phyloP scores from a whole-genome alignment of 2,797 vertebrate genomes.

The Pipistrellus nathusii region DNA sequence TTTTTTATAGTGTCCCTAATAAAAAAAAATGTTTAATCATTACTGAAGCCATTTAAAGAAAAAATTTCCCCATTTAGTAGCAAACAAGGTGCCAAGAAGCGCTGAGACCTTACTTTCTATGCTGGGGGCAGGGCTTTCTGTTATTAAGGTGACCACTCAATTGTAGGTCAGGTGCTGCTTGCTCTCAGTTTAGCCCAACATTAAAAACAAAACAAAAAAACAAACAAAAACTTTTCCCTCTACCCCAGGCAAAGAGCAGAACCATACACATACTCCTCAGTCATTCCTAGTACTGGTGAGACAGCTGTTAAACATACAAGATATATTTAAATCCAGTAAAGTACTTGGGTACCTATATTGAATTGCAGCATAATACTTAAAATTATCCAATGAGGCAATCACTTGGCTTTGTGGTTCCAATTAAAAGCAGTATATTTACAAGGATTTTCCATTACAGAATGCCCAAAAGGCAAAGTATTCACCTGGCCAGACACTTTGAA shows the following conservation, averaged over 20 bases:
- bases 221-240: not conserved
- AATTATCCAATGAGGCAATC: constrained; percentile 74
- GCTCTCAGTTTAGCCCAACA: too few relatives aligned
- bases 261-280: not conserved
- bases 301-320: constrained; percentile 69
- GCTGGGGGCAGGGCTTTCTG: not conserved
- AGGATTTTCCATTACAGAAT: constrained; percentile 68
- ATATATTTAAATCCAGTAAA: constrained; percentile 70
- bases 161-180: too few relatives aligned
- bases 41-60: not conserved
- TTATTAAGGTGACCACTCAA: too few relatives aligned
- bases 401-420: constrained; percentile 69
- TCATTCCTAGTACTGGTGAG: constrained; percentile 49
- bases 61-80: not conserved
- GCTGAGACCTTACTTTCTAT: not conserved
- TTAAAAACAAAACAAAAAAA: not conserved
- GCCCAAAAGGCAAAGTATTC: constrained; percentile 60
- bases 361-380: constrained; percentile 72
- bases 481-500: constrained; percentile 59
- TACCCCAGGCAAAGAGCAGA: not conserved
- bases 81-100: not conserved
- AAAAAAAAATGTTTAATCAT: constrained; percentile 33
- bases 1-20: not conserved
- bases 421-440: constrained; percentile 70
- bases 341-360: constrained; percentile 63